phyloP scores from a whole-genome alignment of 2,888 invertebrate genomes.

The Conomelus anceps region DNA sequence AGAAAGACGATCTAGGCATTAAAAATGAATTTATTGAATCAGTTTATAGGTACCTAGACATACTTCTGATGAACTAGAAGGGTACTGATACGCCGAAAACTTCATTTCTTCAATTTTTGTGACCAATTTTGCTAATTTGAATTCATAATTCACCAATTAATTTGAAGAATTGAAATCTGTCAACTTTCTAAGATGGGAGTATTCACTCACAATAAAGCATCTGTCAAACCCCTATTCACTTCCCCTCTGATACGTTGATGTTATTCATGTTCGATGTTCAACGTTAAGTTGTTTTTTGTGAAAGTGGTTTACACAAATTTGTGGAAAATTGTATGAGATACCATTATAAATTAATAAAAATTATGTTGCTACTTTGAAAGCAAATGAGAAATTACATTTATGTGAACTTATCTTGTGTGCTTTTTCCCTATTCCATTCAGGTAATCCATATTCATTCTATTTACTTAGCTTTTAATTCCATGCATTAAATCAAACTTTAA shows the following conservation, averaged over 20 bases:
- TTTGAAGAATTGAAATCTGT: too few species aligned
- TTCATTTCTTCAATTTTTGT: too few species aligned
- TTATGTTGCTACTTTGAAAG: not conserved
- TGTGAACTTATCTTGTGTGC: not conserved
- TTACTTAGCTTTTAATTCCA: too few species aligned
- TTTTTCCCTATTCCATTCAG: not conserved
- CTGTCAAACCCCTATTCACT: not conserved
- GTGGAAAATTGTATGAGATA: not conserved
- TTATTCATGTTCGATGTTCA: not conserved
- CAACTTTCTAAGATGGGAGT: too few species aligned
- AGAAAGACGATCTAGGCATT: not conserved
- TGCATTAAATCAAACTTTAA: too few species aligned
- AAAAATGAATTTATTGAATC: not conserved
- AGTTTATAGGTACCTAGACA: not conserved
- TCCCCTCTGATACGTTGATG: not conserved
- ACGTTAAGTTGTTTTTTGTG: not conserved
- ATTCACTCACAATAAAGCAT: not conserved
- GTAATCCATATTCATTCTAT: too few species aligned
- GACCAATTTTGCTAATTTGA: too few species aligned
- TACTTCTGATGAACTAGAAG: not conserved
- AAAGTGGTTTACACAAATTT: not conserved
- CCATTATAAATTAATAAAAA: not conserved
- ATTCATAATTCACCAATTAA: too few species aligned
- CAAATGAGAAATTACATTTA: not conserved
- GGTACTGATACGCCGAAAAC: not conserved